A percentile compares a stretch with the other conserved stretches of the same genome.
These are phyloP conservation scores for Nesogale talazaci DNA, from an alignment of 2,113 vertebrate species.

Conservation along the genomic window DNA sequence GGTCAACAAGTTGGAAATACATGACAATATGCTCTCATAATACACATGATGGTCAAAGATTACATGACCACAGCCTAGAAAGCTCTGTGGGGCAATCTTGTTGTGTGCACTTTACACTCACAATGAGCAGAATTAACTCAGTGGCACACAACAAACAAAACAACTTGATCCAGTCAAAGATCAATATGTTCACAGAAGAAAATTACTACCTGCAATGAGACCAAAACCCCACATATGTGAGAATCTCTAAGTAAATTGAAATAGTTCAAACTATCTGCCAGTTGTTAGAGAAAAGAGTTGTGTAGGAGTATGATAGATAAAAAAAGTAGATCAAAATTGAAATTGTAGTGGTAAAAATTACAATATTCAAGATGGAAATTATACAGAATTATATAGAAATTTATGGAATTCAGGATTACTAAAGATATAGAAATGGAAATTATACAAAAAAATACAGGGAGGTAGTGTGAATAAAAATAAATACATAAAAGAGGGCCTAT, in stretches of 20 bases:
- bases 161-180: too few species aligned
- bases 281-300: not conserved
- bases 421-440: not conserved
- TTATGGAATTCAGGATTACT: not conserved
- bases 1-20: too few species aligned
- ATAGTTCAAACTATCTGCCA: not conserved
- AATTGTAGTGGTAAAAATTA: not conserved
- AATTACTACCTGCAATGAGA: too few species aligned
- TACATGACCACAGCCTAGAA: too few species aligned
- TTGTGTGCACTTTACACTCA: too few species aligned
- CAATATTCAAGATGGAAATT: not conserved
- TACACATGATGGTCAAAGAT: too few species aligned
- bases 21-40: not conserved
- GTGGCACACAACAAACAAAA: too few species aligned
- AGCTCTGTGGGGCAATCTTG: too few species aligned
- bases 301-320: not conserved
- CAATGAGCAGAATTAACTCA: too few species aligned
- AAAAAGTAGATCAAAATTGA: not conserved
- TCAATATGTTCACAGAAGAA: too few species aligned
- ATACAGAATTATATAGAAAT: not conserved
- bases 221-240: too few species aligned
- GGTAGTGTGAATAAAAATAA: too few species aligned
- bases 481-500: not conserved
- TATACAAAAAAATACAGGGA: not conserved
- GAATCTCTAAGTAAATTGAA: not conserved